Conservation (phyloP, 2,113 vertebrate species). For the Gila orcuttii region DNA sequence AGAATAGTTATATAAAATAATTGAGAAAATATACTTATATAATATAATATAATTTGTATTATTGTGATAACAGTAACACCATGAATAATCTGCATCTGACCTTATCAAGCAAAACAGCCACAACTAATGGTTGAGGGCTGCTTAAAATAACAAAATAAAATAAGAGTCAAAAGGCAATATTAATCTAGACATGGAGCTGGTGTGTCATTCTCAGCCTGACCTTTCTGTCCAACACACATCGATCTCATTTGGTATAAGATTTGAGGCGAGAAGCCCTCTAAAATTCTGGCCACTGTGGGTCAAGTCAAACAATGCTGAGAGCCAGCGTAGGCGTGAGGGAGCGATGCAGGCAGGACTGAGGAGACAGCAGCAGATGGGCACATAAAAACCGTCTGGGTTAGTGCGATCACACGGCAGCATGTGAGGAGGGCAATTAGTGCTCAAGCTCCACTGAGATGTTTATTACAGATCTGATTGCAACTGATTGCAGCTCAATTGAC, state of each 20-base stretch:
- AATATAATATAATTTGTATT: neutral
- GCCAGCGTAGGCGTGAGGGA: slow-evolving; percentile 9
- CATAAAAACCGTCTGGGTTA: slow-evolving; percentile 46
- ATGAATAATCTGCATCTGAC: neutral
- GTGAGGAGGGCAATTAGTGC: slow-evolving; percentile 42
- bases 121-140: neutral
- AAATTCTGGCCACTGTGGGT: slow-evolving; percentile 8
- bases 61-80: neutral
- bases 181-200: neutral
- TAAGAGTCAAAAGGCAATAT: neutral
- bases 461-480: slow-evolving; percentile 40
- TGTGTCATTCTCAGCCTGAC: slow-evolving; percentile 22
- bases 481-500: slow-evolving; percentile 24
- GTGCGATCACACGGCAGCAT: slow-evolving; percentile 20
- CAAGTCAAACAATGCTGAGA: slow-evolving; percentile 14
- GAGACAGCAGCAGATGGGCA: slow-evolving; percentile 45
- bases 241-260: slow-evolving; percentile 15
- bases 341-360: slow-evolving; percentile 8
- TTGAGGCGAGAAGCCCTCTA: slow-evolving; percentile 36
- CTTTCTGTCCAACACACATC: slow-evolving; percentile 40
- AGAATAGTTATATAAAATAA: neutral
- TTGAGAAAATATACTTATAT: neutral
- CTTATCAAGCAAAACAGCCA: neutral
- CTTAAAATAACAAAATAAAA: slow-evolving; percentile 8
- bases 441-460: slow-evolving; percentile 44